These are phyloP conservation scores for Misgurnus mizolepis DNA, from an alignment of 2,113 vertebrate genomes.

Conservation along the genomic window DNA sequence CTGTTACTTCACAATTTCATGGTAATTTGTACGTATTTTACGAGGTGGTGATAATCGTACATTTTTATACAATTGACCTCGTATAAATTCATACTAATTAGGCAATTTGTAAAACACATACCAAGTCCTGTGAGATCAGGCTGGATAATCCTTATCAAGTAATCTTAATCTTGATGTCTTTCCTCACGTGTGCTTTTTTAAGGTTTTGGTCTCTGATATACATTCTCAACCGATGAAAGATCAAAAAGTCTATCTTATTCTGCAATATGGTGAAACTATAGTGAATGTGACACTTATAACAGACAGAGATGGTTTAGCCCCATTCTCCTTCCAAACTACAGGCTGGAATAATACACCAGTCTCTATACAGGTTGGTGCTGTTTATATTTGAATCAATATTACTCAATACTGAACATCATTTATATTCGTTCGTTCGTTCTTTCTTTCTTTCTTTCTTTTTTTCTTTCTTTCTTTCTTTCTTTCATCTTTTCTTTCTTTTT, in stretches of 20 bases:
- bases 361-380: constrained; percentile 53
- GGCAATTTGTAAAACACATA: too few species aligned
- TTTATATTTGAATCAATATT: not conserved
- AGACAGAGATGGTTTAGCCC: constrained; percentile 58
- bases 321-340: constrained; percentile 67
- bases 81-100: too few species aligned
- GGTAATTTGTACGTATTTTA: too few species aligned
- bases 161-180: not conserved
- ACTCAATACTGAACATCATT: too few species aligned
- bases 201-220: constrained; percentile 61
- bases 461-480: too few species aligned
- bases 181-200: not conserved
- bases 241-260: constrained; percentile 57
- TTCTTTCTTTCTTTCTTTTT: too few species aligned
- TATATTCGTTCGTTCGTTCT: too few species aligned
- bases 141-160: not conserved
- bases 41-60: too few species aligned
- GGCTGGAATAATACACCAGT: constrained; percentile 39
- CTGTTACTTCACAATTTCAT: too few species aligned
- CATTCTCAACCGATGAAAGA: constrained; percentile 44
- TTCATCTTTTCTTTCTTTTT: too few species aligned
- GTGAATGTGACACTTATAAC: constrained; percentile 52
- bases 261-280: accelerated
- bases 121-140: too few species aligned
- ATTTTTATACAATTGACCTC: too few species aligned